Base-by-base conservation (phyloP, 2,888 invertebrate genomes). In the Mamestra brassicae region DNA sequence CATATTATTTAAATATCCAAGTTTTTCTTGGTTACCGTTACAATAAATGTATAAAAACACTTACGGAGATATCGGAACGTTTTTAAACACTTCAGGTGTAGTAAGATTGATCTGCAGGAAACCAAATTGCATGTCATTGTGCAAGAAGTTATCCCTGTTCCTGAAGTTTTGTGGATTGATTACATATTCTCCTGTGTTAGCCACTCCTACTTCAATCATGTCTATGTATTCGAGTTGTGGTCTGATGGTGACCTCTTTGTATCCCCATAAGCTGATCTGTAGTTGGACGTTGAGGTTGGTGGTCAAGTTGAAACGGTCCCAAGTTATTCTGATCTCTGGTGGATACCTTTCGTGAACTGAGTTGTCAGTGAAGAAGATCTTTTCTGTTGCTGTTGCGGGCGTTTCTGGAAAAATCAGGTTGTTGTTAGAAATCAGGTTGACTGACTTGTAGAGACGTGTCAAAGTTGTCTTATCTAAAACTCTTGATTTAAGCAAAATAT, bases 91-190 rank as follows among this genome's bases (percentile, higher is more conserved):
- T 76, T 97, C 96, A 1, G 98, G 98, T 64, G 98, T 98, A 0
- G 98, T 98, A 78, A 99, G 94, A 93, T 99, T 99, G 75, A 99
- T 98, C 93, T 98, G 98, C 67, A 99, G 96, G 89, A 98, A 99
- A 58, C 98, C 99, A 90, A 98, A 99, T 90, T 98, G 97, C 96
- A 98, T 97, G 87, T 98, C 98, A 61, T 96, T 97, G 67, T 97
- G 97, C 91, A 97, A 97, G 52, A 97, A 95, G 87, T 98, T 98
- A 77, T 98, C 97, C 38, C 97, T 97, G 66, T 97, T 97, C 50
- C 98, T 96, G 90, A 97, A 99, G 86, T 97, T 97, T 10, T 97
- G 97, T 0, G 98, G 98, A 17, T 97, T 97, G 66, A 99, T 98
- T 0, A 97, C 97, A 89, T 98, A 98, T 73, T 96, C 96, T 4